Conservation (phyloP, 2,797 vertebrate species). For the Pantherophis vulpinus region DNA sequence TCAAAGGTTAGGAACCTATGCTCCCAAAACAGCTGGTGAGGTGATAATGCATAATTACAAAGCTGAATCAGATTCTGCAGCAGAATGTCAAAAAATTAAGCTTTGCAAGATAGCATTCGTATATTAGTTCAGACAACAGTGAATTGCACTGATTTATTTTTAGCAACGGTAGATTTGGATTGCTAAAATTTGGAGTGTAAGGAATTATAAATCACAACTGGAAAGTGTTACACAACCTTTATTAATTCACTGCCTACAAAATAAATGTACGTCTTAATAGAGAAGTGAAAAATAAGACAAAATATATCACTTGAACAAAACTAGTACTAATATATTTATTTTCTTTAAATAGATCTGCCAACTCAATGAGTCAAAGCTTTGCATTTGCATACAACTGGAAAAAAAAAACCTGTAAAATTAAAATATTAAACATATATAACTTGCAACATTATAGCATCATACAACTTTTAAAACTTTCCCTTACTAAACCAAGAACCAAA, state of each 20-base stretch:
- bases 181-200: background rate
- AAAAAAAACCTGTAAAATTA: background rate
- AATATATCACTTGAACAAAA: background rate
- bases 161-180: background rate
- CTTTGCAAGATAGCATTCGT: background rate
- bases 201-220: background rate
- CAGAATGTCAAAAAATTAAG: background rate
- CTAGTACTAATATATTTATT: background rate
- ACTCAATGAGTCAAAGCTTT: no score
- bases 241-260: background rate
- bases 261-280: background rate
- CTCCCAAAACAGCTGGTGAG: slow-evolving; percentile 23
- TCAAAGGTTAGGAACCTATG: slow-evolving; percentile 50
- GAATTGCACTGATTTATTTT: background rate
- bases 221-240: background rate
- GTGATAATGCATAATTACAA: slow-evolving; percentile 30
- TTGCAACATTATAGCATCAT: background rate
- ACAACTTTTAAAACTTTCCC: background rate
- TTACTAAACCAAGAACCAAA: background rate
- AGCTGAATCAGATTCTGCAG: slow-evolving; percentile 9
- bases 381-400: background rate
- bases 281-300: background rate
- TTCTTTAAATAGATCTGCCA: background rate
- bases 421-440: background rate
- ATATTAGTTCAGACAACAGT: background rate